Base-by-base conservation (phyloP, 2,797 vertebrate species). In the Myotis vivesi region DNA sequence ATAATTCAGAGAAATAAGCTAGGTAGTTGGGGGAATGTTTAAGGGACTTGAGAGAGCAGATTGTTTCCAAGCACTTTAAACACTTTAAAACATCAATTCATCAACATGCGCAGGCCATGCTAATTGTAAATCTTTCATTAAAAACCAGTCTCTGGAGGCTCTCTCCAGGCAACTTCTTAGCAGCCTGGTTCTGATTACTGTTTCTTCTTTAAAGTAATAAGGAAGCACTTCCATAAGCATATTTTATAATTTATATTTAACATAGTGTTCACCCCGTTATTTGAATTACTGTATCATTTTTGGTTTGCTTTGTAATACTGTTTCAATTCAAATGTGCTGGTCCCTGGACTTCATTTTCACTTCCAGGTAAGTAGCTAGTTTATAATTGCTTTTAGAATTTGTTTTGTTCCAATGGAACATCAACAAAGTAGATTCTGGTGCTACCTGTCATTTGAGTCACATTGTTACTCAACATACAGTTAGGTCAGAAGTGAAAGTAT, bases 101-200 rank as follows among this genome's bases (percentile, higher is more conserved):
- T 81, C 90, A 77, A 22, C 68, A 69, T 17, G 0, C n/a, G 5
- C 12, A 28, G 73, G 75, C 55, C 57, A 19, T 81, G 68, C 83
- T 94, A 84, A 95, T 94, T 81, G 15, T 84, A 89, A 93, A 94
- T 86, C 84, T 90, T 88, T 88, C 79, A 77, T 96, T 97, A 89
- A 95, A 92, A 92, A 76, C 57, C 30, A 57, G 55, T 83, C 87
- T 93, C 91, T 46, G 33, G 44, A 93, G 87, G 59, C 80, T 36
- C 0, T n/a, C 51, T 94, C 33, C 55, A 79, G 55, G 80, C 76
- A 86, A 53, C 68, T 38, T 82, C 53, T 81, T 82, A 64, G 11
- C 59, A 85, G 55, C 75, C 62, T 76, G 19, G 30, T 87, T 97
- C 55, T 93, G 86, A 87, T 93, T 49, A 62, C 64, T 73, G 0